Evolutionary conservation across 2,888 invertebrate genomes (phyloP), one percentile per base, ranked within the genome.

Genomic region (Mimachlamys varia): DNA sequence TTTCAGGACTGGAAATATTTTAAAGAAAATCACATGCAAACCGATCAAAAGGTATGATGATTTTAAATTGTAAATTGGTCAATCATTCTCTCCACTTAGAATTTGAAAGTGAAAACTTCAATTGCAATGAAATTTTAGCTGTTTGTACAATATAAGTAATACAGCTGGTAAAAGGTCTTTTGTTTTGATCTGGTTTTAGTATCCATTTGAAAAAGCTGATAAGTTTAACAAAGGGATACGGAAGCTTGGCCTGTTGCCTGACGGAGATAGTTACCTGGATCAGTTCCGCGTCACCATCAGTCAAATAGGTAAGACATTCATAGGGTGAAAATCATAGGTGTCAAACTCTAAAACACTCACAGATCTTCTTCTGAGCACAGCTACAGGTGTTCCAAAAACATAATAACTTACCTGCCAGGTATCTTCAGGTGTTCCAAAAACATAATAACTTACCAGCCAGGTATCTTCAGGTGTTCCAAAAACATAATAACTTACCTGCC

Each of bases 211-310:
- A 95, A 97, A 98, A 95, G 99, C 99, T 0, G 99, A 99, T 93
- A 98, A 98, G 96, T 99, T 99, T 96, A 98, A 99, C 96, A 98
- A 98, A 96, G 98, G 98, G 7, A 99, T 99, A 93, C 97, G 98
- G 93, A 98, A 98, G 95, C 97, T 99, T 87, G 99, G 99, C 0
- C 96, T 96, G 55, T 98, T 98, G 89, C 97, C 98, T 76, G 98
- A 98, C 93, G 98, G 98, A 0, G 97, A 98, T 92, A 99, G 98
- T 93, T 99, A 98, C 96, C 97, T 99, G 96, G 99, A 99, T 97
- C 97, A 99, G 94, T 99, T 99, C 96, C 97, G 99, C 87, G 98
- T 98, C 94, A 97, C 99, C 10, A 98, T 99, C 90, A 98, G 98
- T 89, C 98, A 99, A 96, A 99, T 99, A 95, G 99, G 99, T 97